Conservation (phyloP, 2,113 vertebrate species). For the Onychostoma macrolepis region DNA sequence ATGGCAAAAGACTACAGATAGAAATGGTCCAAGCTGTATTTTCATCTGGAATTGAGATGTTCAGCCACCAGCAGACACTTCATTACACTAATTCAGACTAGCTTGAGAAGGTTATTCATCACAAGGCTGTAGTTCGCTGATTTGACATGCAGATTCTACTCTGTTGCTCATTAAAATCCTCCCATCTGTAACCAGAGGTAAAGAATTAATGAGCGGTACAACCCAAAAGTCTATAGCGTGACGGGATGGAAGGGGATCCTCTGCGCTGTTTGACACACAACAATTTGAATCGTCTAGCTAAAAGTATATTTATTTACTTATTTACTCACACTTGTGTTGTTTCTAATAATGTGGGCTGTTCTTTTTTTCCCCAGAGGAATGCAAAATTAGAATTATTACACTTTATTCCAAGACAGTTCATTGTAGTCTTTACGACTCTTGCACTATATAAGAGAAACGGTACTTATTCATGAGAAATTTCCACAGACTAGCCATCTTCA, state of each 20-base stretch:
- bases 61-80: slow-evolving; percentile 16
- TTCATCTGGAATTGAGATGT: slow-evolving; percentile 2
- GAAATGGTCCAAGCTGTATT: neutral
- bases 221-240: neutral
- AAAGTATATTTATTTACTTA: neutral
- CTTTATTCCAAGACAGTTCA: neutral
- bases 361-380: neutral
- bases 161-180: slow-evolving; percentile 44
- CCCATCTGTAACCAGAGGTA: slow-evolving; percentile 33
- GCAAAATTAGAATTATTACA: neutral
- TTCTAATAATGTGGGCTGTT: neutral
- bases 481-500: slow-evolving; percentile 2
- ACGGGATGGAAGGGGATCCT: neutral
- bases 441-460: neutral
- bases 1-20: neutral
- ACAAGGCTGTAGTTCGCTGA: neutral
- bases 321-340: neutral
- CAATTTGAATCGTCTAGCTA: neutral
- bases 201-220: slow-evolving; percentile 40
- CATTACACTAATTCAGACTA: slow-evolving; percentile 31
- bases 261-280: neutral
- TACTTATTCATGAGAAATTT: neutral
- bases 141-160: slow-evolving; percentile 24
- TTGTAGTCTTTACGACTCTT: neutral
- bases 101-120: neutral